Percentiles rank a stretch among this genome's conserved stretches.
Conservation (phyloP, 2,888 invertebrate genomes). For the Scaptodrosophila latifasciaeformis region DNA sequence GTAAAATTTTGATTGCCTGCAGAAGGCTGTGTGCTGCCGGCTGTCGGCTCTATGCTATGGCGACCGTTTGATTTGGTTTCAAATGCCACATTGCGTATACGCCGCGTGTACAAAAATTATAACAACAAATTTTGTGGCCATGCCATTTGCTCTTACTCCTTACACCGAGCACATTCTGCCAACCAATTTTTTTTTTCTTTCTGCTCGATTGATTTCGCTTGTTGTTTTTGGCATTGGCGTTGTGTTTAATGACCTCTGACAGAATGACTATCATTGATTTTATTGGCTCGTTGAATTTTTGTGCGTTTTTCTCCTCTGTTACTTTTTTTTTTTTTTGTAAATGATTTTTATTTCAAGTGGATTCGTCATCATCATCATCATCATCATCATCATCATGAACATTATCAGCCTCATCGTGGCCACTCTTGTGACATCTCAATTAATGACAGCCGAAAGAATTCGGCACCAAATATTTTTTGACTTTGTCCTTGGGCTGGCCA, state of each 20-base stretch:
- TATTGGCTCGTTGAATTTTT: constrained; percentile 38
- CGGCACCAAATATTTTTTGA: no score
- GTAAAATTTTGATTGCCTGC: no score
- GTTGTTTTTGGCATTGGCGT: constrained; percentile 17
- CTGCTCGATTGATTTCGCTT: constrained; percentile 24
- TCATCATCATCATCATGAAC: no score
- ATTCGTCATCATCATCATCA: no score
- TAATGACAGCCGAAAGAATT: constrained; percentile 56
- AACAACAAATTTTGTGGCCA: no score
- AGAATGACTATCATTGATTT: constrained; percentile 55
- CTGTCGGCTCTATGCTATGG: neutral
- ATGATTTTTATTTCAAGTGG: constrained; percentile 9
- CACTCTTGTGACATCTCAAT: constrained; percentile 44
- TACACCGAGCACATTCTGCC: constrained; percentile 7
- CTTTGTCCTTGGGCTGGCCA: no score
- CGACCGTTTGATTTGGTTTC: neutral
- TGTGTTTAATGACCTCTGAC: constrained; percentile 52
- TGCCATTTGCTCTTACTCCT: no score
- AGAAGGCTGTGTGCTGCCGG: neutral
- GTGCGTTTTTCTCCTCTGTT: neutral
- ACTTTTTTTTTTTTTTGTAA: constrained; percentile 15
- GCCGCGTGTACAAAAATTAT: neutral
- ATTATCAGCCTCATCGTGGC: no score
- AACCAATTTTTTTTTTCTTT: neutral
- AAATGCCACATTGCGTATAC: neutral